phyloP scores from a whole-genome alignment of 1,140 invertebrate genomes.

The Drosophila tristis region DNA sequence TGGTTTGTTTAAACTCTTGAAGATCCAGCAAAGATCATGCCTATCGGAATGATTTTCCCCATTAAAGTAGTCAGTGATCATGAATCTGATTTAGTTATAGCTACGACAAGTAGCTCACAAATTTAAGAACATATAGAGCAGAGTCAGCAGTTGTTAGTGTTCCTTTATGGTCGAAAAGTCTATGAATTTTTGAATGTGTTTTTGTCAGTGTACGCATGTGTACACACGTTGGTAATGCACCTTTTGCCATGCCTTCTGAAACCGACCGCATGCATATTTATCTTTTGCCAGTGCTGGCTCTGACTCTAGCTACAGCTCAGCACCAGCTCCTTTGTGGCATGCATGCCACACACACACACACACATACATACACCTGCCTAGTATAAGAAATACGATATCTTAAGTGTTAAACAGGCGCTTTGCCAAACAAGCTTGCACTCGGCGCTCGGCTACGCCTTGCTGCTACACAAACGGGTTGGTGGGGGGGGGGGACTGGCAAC shows the following conservation, averaged over 20 bases:
- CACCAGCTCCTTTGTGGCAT: constrained; percentile 50
- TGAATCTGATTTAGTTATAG: too few species aligned
- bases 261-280: constrained; percentile 79
- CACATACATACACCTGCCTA: not conserved
- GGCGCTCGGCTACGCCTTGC: not conserved
- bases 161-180: not conserved
- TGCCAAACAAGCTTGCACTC: constrained; percentile 74
- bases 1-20: too few species aligned
- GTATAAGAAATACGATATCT: constrained; percentile 79
- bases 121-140: too few species aligned
- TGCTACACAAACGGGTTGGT: constrained; percentile 36
- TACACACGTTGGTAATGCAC: constrained; percentile 50
- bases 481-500: constrained; percentile 21
- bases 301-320: constrained; percentile 4
- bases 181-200: not conserved
- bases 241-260: constrained; percentile 61
- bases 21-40: too few species aligned
- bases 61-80: too few species aligned
- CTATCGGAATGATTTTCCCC: too few species aligned
- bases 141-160: too few species aligned
- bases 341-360: constrained; percentile 1
- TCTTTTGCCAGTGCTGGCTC: constrained; percentile 49
- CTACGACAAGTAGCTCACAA: too few species aligned
- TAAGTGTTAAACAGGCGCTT: constrained; percentile 82
- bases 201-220: not conserved